Conservation (phyloP, 2,113 vertebrate species). For the Ardeotis arabs region DNA sequence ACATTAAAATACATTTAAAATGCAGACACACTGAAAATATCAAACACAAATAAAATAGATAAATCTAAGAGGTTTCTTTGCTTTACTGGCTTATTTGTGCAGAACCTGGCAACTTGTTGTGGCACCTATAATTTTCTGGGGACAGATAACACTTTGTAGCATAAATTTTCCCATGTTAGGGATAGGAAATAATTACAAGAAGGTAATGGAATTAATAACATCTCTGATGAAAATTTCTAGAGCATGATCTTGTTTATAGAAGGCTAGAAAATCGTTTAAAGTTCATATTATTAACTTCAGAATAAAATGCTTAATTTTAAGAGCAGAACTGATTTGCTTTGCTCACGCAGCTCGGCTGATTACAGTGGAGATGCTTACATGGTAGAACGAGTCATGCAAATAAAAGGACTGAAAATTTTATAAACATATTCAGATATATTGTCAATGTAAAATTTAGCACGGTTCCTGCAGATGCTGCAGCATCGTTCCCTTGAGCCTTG, state of each 20-base stretch:
- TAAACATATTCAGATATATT: neutral
- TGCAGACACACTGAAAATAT: conserved; percentile 65
- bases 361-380: neutral
- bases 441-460: neutral
- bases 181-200: conserved; percentile 3
- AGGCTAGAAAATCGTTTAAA: neutral
- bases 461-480: neutral
- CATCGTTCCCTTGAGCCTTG: neutral
- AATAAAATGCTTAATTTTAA: neutral
- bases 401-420: neutral
- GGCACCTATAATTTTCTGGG: conserved; percentile 21
- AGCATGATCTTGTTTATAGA: neutral
- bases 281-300: neutral
- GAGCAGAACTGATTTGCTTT: neutral
- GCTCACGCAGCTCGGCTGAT: neutral
- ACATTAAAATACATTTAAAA: conserved; percentile 75
- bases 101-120: neutral
- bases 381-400: neutral
- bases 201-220: neutral
- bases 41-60: conserved; percentile 66
- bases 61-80: neutral
- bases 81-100: conserved; percentile 21
- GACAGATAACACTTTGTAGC: neutral
- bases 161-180: neutral
- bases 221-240: neutral